phyloP scores from a whole-genome alignment of 2,113 vertebrate genomes.

The Aix galericulata region DNA sequence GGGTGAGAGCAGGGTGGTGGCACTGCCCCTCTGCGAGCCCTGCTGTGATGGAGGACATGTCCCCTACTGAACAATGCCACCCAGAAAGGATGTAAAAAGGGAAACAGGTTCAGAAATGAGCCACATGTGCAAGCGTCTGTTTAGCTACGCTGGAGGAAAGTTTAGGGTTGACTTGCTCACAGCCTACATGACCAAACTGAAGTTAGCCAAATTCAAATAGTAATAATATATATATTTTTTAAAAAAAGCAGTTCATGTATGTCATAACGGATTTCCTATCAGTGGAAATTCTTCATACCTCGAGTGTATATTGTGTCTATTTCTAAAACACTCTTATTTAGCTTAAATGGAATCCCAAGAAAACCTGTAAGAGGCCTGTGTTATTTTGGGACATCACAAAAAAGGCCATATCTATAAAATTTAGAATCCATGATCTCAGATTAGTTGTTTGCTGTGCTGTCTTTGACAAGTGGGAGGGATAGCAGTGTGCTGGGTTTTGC shows the following conservation, averaged over 20 bases:
- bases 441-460: not conserved
- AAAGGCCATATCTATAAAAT: not conserved
- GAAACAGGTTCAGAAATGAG: not conserved
- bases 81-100: not conserved
- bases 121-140: not conserved
- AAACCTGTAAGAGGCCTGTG: not conserved
- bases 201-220: not conserved
- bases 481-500: not conserved
- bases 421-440: not conserved
- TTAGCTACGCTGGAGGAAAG: not conserved
- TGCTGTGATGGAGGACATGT: accelerated
- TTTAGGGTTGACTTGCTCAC: not conserved
- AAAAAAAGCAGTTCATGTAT: not conserved
- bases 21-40: not conserved
- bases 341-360: not conserved
- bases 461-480: not conserved
- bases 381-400: not conserved
- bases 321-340: not conserved
- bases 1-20: not conserved
- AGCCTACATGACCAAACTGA: not conserved
- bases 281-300: not conserved
- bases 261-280: not conserved
- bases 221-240: not conserved
- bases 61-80: accelerated
- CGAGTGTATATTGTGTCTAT: not conserved